Conservation (phyloP, 2,113 vertebrate genomes). For the Cairina moschata region DNA sequence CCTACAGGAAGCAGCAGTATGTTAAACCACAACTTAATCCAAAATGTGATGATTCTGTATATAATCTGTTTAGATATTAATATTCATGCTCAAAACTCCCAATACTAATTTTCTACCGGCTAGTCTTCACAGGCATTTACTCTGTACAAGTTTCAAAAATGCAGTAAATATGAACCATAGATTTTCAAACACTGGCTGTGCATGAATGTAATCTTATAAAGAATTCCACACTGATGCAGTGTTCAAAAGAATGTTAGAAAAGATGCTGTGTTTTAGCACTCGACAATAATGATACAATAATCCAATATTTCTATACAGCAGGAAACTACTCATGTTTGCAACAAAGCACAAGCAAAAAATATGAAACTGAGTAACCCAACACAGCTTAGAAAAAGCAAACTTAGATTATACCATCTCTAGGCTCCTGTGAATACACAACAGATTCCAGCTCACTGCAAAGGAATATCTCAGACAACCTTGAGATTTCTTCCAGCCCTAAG, state of each 20-base stretch:
- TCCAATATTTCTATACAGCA: background rate
- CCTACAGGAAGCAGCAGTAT: background rate
- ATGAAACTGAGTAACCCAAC: background rate
- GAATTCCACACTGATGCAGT: background rate
- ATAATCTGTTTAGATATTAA: background rate
- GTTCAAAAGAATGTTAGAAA: background rate
- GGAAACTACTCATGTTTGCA: background rate
- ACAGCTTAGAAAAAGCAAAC: background rate
- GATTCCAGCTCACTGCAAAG: background rate
- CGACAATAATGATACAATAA: background rate
- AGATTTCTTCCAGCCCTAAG: background rate
- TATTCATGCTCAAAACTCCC: background rate
- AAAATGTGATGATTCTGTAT: background rate
- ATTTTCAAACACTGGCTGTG: background rate
- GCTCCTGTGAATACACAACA: background rate
- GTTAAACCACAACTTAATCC: background rate
- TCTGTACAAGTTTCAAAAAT: background rate
- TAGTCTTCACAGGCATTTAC: background rate
- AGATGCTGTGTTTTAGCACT: background rate
- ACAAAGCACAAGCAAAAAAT: background rate
- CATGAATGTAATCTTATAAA: background rate
- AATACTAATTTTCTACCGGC: background rate
- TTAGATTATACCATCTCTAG: background rate
- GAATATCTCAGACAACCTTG: background rate
- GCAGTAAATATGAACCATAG: background rate